Conservation (phyloP, 2,888 invertebrate genomes). For the Gibbula magus region DNA sequence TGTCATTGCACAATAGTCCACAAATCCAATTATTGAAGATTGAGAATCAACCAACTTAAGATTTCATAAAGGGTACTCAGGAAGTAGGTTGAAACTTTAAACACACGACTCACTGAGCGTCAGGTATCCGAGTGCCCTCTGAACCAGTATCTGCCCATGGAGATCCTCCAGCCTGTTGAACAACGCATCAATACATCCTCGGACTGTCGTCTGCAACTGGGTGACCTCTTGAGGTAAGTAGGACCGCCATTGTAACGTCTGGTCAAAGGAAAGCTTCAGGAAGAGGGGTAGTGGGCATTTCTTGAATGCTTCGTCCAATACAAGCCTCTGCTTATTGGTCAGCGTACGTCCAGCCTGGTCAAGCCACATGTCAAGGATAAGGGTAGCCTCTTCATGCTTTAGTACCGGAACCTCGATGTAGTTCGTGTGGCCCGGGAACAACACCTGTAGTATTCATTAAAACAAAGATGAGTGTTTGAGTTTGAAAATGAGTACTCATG, state of each 20-base stretch:
- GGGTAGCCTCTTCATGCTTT: conserved; percentile 50
- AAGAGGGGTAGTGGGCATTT: conserved; percentile 64
- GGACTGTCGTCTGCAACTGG: conserved; percentile 53
- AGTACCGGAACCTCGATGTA: conserved; percentile 56
- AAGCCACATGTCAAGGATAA: conserved; percentile 65
- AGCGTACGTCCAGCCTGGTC: conserved; percentile 48
- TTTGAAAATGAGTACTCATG: too few species aligned
- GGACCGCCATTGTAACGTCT: conserved; percentile 67
- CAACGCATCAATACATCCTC: conserved; percentile 55
- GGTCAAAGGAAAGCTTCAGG: conserved; percentile 68
- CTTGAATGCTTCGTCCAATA: conserved; percentile 50
- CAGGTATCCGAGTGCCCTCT: conserved; percentile 54
- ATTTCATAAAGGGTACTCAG: too few species aligned
- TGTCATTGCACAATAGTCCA: too few species aligned
- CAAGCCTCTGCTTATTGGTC: conserved; percentile 51
- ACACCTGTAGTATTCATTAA: conserved; percentile 33
- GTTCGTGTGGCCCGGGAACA: conserved; percentile 29
- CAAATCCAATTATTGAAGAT: too few species aligned
- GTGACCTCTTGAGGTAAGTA: conserved; percentile 49
- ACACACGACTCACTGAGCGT: conserved; percentile 45
- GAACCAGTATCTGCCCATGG: conserved; percentile 57
- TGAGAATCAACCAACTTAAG: too few species aligned
- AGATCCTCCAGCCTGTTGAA: conserved; percentile 59
- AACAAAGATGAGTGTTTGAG: too few species aligned
- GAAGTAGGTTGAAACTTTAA: too few species aligned